A percentile compares a stretch with the other conserved stretches of the same genome.
phyloP scores from a whole-genome alignment of 2,888 invertebrate genomes.

The Serripes groenlandicus region DNA sequence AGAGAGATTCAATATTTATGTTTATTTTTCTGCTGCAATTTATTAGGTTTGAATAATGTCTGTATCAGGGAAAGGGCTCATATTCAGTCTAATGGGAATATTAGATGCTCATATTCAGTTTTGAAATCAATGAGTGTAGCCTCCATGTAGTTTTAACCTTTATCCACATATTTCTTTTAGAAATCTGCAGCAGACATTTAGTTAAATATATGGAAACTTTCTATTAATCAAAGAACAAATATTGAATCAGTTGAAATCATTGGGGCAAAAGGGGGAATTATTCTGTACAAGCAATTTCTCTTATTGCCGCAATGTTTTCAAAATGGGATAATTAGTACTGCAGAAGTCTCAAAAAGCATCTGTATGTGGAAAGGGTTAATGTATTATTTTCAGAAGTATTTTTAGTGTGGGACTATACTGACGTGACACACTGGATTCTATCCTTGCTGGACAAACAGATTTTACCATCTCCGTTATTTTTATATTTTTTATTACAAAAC shows the following conservation, averaged over 20 bases:
- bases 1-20: not conserved
- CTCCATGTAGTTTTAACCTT: too few species aligned
- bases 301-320: conserved; percentile 12
- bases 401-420: too few species aligned
- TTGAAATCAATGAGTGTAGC: not conserved
- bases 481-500: too few species aligned
- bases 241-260: not conserved
- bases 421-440: too few species aligned
- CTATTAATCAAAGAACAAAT: not conserved
- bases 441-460: too few species aligned
- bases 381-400: too few species aligned
- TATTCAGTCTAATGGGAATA: too few species aligned
- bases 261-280: not conserved
- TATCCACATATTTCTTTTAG: not conserved
- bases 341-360: too few species aligned
- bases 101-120: not conserved
- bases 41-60: not conserved
- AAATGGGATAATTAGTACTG: not conserved
- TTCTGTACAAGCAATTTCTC: not conserved
- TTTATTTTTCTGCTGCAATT: not conserved
- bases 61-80: not conserved
- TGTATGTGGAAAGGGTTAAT: too few species aligned
- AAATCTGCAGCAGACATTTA: not conserved
- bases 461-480: too few species aligned
- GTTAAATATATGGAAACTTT: not conserved